phyloP scores from a whole-genome alignment of 2,113 vertebrate genomes.

The Rutilus rutilus region DNA sequence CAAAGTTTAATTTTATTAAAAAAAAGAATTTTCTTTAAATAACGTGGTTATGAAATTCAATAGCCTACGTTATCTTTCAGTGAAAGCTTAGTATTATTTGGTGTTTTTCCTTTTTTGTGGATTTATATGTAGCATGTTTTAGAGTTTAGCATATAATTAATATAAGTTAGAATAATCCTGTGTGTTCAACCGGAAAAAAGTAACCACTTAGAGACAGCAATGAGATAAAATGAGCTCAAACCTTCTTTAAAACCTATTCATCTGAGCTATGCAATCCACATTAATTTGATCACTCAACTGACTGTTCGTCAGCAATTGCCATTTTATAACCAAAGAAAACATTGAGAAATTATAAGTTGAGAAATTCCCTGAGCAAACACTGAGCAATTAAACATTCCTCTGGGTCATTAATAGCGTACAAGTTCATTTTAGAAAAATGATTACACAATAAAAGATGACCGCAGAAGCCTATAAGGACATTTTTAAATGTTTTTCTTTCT shows the following conservation, averaged over 20 bases:
- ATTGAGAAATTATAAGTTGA: neutral
- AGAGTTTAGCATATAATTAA: neutral
- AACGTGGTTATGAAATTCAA: neutral
- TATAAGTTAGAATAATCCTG: neutral
- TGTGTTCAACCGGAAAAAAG: neutral
- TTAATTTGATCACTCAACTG: neutral
- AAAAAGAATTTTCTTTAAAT: neutral
- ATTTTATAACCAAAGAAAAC: neutral
- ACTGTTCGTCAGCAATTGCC: neutral
- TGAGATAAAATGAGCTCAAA: neutral
- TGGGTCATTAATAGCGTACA: conserved; percentile 31
- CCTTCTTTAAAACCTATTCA: neutral
- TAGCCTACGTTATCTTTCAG: neutral
- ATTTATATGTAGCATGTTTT: neutral
- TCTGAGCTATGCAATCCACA: neutral
- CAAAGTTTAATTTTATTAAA: neutral
- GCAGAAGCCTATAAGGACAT: conserved; percentile 33
- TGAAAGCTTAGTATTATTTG: neutral
- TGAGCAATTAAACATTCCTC: conserved; percentile 31
- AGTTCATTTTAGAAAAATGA: conserved; percentile 51
- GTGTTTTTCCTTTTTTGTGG: neutral
- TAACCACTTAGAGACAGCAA: neutral
- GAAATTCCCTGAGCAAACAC: neutral
- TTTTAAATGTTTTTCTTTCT: conserved; percentile 28
- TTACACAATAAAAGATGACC: conserved; percentile 54